These are phyloP conservation scores for Ciconia boyciana DNA, from an alignment of 2,113 vertebrate species.

Conservation along the genomic window DNA sequence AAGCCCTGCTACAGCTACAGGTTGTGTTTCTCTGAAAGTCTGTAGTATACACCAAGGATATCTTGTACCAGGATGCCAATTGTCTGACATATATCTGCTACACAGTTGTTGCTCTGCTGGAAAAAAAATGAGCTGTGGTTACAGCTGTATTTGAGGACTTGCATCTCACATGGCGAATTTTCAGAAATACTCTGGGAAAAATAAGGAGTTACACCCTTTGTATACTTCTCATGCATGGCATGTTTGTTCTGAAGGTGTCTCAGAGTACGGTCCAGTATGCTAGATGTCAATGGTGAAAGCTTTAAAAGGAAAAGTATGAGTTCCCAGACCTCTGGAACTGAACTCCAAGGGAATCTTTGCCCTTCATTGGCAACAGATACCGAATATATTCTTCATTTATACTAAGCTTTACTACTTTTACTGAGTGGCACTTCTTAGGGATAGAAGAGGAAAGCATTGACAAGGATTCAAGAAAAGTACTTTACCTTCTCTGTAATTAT, in stretches of 20 bases:
- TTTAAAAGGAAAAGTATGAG: background rate
- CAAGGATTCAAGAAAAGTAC: background rate
- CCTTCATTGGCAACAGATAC: background rate
- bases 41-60: background rate
- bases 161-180: background rate
- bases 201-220: background rate
- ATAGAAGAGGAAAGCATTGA: background rate
- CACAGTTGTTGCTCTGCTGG: background rate
- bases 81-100: accelerated
- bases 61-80: background rate
- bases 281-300: background rate
- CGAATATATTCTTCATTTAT: background rate
- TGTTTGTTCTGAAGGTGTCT: background rate
- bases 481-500: constrained; percentile 98
- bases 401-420: background rate
- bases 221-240: background rate
- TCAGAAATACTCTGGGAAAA: background rate
- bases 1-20: background rate
- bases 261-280: background rate
- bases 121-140: background rate
- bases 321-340: background rate
- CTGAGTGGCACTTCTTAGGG: background rate
- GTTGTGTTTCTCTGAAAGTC: background rate
- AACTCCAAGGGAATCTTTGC: background rate
- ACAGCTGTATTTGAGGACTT: background rate